phyloP scores from a whole-genome alignment of 2,888 invertebrate species.

The Leptogaster cylindrica region DNA sequence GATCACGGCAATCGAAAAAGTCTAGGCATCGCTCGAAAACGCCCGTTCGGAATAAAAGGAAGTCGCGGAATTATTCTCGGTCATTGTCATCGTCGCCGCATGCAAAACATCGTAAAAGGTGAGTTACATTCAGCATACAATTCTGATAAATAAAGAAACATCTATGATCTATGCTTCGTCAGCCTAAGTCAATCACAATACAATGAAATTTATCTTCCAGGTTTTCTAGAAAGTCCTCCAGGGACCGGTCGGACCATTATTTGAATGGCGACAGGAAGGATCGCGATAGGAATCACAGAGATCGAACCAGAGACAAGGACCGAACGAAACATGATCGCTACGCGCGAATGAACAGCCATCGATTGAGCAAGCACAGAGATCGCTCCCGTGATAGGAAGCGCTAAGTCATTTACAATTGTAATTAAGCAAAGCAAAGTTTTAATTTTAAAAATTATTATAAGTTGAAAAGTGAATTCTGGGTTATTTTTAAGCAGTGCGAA shows the following conservation, averaged over 20 bases:
- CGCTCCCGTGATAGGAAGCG: constrained; percentile 59
- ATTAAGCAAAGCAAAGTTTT: background rate
- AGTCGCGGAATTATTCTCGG: constrained; percentile 58
- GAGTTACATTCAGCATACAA: too few species aligned
- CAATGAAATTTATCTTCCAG: background rate
- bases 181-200: too few species aligned
- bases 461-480: too few species aligned
- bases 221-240: constrained; percentile 50
- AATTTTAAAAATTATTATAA: too few species aligned
- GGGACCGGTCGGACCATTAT: constrained; percentile 57
- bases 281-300: constrained; percentile 50
- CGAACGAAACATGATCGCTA: constrained; percentile 55
- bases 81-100: constrained; percentile 59
- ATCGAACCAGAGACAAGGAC: constrained; percentile 44
- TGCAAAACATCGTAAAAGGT: constrained; percentile 60
- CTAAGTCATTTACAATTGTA: constrained; percentile 48
- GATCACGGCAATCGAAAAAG: constrained; percentile 49
- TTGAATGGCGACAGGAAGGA: constrained; percentile 54
- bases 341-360: constrained; percentile 53
- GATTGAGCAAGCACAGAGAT: constrained; percentile 55
- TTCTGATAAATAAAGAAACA: too few species aligned
- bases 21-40: constrained; percentile 50
- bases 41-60: constrained; percentile 57
- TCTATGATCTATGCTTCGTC: background rate
- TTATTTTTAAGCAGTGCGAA: too few species aligned